Conservation (phyloP, 2,113 vertebrate species). For the Gavialis gangeticus region DNA sequence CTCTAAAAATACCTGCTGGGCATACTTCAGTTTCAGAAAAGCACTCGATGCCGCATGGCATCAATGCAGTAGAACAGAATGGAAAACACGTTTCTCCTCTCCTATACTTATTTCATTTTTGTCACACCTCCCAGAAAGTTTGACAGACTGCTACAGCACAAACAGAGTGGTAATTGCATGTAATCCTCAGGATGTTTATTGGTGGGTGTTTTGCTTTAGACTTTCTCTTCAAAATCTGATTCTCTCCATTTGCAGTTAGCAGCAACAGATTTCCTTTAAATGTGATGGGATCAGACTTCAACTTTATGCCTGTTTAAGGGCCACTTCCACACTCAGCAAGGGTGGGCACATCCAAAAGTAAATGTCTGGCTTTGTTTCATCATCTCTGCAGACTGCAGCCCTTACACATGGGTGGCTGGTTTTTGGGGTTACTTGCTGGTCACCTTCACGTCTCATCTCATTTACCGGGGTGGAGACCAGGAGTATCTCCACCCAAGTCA, state of each 20-base stretch:
- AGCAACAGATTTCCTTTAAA: no score
- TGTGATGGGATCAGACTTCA: no score
- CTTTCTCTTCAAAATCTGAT: no score
- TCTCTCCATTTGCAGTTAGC: no score
- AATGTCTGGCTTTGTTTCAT: background rate
- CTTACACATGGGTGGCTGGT: background rate
- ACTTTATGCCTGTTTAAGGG: background rate
- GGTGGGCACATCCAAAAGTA: background rate
- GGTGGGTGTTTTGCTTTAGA: background rate
- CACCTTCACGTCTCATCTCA: background rate
- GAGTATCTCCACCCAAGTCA: background rate
- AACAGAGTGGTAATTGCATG: no score
- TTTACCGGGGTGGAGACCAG: background rate
- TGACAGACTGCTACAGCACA: no score
- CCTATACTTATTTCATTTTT: no score
- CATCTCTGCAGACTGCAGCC: background rate
- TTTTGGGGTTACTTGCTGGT: background rate
- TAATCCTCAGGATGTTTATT: background rate
- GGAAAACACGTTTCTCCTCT: background rate
- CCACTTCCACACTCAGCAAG: background rate
- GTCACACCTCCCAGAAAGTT: no score
- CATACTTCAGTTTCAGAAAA: background rate
- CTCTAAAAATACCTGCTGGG: background rate
- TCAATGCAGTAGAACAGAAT: background rate
- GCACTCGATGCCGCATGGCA: no score